Evolutionary conservation across 2,113 vertebrate genomes (phyloP), one percentile per base, ranked within the genome.

Genomic region (Paramisgurnus dabryanus): DNA sequence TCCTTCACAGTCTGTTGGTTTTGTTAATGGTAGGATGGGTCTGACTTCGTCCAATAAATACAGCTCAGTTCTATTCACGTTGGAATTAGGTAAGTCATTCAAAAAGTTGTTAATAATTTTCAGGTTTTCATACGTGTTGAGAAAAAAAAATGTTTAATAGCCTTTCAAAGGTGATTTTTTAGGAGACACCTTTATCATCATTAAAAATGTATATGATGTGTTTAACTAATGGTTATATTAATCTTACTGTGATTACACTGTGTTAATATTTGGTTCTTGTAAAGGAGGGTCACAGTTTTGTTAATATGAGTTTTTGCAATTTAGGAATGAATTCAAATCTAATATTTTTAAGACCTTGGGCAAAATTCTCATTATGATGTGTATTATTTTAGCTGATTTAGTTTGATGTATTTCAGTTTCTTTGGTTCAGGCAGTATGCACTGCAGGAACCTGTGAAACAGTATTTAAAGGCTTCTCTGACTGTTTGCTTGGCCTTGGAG

Each of bases 1-100:
- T 64, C n/a, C 60, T 60, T 40, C 93, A 90, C 86, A 89, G 91
- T 93, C 93, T 90, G 93, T 94, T 95, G 94, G 92, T 95, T 93
- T 91, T 93, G 94, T 91, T 93, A 92, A 93, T 91, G 91, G 88
- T 95, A 95, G 92, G 92, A 96, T 96, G 95, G 95, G 95, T 95
- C 92, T 95, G 93, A 91, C 93, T 93, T 91, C 93, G 92, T 94
- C 91, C 91, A 92, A 93, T 91, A 95, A 92, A 94, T 95, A 90
- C 64, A 90, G 94, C 89, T 93, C 91, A 90, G 90, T 95, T 90
- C 88, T 95, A 90, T 93, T 94, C 77, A 92, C 93, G 89, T 91
- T 95, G 77, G 94, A 95, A 87, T 90, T 96, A 91, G 94, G 95
- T 96, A 91, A 95, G 94, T 66, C 18, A 13, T 93, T 65, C 34